A percentile compares a stretch with the other conserved stretches of the same genome.
These are phyloP conservation scores for Dione juno DNA, from an alignment of 2,888 invertebrate species.

Conservation along the genomic window DNA sequence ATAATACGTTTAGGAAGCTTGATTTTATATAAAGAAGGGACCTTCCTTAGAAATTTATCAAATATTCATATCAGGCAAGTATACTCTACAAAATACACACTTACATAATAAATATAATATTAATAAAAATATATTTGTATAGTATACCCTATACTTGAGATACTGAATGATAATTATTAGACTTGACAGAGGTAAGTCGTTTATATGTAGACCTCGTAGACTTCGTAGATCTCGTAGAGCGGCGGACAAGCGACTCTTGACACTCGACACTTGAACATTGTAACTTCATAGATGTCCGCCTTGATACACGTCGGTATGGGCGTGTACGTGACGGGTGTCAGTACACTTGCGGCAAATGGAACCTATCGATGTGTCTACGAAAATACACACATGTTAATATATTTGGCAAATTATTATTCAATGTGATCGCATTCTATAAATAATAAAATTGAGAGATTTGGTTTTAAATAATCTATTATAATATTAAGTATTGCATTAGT, in stretches of 20 bases:
- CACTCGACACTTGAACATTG: not conserved
- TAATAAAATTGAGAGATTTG: too few relatives aligned
- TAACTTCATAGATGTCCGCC: constrained; percentile 8
- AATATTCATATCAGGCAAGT: not conserved
- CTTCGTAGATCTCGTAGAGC: not conserved
- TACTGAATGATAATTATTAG: not conserved
- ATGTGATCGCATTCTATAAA: too few relatives aligned
- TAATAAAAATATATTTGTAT: not conserved
- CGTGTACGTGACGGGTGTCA: constrained; percentile 18
- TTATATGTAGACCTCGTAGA: not conserved
- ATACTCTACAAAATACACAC: not conserved
- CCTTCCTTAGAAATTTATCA: not conserved
- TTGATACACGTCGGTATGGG: not conserved
- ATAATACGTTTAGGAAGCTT: too few relatives aligned
- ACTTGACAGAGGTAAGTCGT: not conserved
- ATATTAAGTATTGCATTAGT: too few relatives aligned
- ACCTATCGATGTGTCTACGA: constrained; percentile 11
- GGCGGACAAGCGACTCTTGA: not conserved
- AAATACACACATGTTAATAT: constrained; percentile 15
- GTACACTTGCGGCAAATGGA: constrained; percentile 19
- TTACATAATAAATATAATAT: not conserved
- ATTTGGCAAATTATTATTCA: not conserved
- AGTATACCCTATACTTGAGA: not conserved
- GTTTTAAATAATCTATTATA: too few relatives aligned
- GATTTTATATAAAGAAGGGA: too few relatives aligned